Evolutionary conservation across 2,113 vertebrate genomes (phyloP), one percentile per base, ranked within the genome.

Genomic region (Alethe castanea): DNA sequence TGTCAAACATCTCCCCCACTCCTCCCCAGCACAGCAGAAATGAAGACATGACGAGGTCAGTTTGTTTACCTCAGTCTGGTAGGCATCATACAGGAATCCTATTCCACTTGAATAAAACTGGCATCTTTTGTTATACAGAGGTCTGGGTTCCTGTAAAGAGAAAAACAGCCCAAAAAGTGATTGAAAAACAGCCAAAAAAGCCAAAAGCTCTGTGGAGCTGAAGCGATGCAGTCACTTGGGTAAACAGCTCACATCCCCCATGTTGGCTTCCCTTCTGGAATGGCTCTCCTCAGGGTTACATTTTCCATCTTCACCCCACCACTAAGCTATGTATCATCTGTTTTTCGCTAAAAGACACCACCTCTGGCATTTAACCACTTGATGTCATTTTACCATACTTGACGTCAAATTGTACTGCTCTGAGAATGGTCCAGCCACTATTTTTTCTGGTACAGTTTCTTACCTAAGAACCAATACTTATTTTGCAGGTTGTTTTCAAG

Each of bases 21-120:
- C 59, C 52, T 66, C 35, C 45, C 40, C n/a, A 54, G 72, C 36
- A 60, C 44, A 62, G 45, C 47, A 76, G 74, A 92, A 86, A 57
- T 2, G 2, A 70, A 44, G 7, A 14, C 3, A 8, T 2, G 6
- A 31, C 12, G 16, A 64, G 7, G 9, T 19, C 24, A 36, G 11
- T 48, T 54, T 47, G 8, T 94, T 98, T 97, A 99, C 99, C 98
- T 99, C 99, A 26, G 98, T 98, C 92, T 99, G 98, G 96, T 99
- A 98, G 95, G 95, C 98, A 64, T 99, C 99, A 14, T 98, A 99
- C 0, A 97, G 82, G 64, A 98, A 98, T 62, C 98, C 99, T 10
- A 96, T 76, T 77, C 97, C 98, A 78, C 99, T 99, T 80, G 97
- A 89, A 73, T 98, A 99, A 91, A 98, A 99, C 88, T 98, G 97